These are phyloP conservation scores for Gallinago paraguaiae DNA, from an alignment of 2,113 vertebrate genomes.

Conservation along the genomic window DNA sequence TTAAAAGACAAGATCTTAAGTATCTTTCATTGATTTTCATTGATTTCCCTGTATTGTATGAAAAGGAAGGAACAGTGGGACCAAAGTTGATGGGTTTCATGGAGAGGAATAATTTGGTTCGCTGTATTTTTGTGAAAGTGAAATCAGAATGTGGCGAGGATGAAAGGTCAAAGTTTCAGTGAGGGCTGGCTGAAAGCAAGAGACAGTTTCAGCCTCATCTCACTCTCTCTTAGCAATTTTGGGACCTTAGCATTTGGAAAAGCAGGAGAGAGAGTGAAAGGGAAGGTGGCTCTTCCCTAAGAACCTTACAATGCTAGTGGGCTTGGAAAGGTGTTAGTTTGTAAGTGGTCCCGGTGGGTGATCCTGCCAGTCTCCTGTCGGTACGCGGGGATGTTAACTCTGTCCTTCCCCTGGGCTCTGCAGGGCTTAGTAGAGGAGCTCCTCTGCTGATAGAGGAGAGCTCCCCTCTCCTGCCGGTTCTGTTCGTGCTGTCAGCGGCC, in stretches of 20 bases:
- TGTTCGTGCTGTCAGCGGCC: neutral
- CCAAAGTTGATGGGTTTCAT: neutral
- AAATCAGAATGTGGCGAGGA: neutral
- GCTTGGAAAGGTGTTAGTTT: neutral
- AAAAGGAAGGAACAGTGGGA: neutral
- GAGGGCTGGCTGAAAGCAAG: neutral
- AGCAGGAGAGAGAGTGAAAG: neutral
- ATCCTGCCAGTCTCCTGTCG: neutral
- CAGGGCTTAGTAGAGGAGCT: neutral
- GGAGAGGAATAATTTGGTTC: neutral
- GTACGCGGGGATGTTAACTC: neutral
- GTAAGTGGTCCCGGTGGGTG: neutral
- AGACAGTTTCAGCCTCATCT: neutral
- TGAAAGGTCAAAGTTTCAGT: neutral
- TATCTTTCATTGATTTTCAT: neutral
- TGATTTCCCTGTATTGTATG: neutral
- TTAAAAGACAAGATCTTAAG: neutral
- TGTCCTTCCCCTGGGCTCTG: neutral
- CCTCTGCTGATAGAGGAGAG: neutral
- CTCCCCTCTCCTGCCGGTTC: neutral
- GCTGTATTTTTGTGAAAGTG: neutral
- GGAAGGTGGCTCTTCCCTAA: neutral
- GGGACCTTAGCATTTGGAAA: neutral
- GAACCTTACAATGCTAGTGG: neutral
- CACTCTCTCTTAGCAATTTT: neutral